Base-by-base conservation (phyloP, 1,140 invertebrate species). In the Chymomyza costata region DNA sequence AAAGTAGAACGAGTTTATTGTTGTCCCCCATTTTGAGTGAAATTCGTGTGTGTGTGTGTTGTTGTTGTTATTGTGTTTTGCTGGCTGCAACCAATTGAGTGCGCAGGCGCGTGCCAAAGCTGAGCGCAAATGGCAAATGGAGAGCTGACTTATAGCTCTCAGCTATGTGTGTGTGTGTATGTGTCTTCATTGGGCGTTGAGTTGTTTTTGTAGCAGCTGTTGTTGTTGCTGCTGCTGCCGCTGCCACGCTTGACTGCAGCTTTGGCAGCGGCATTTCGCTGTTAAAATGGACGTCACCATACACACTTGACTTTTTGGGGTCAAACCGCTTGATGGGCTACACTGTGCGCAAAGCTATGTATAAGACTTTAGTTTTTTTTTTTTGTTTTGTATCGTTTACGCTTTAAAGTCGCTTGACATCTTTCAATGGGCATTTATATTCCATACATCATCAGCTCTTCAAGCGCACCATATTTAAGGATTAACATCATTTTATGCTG, bases 401-500 rank as follows among this genome's bases (percentile, higher is more conserved):
- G 45, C 56, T 15, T 76, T 78, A 76, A 76, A 76, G 71, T 66
- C 71, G 66, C 71, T 76, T 66, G 62, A 66, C 71, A 78, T 78
- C n/a, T n/a, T 44, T 78, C 71, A 78, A 78, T 78, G 71, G 71
- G 71, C 63, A 78, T 80, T 80, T 78, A 8, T 54, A 66, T 73
- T 78, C 21, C 21, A 25, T 25, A 3, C 55, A 58, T 49, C 65
- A 44, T 63, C 62, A 60, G 59, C 25, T 38, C 10, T 41, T 63
- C 47, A 51, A 62, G 61, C 49, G 57, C 71, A 59, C 67, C 73
- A 71, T 76, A 76, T 76, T 76, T 78, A 76, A 76, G 71, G 71
- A 76, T 76, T 76, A 76, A 78, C 71, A 76, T 76, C 71, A 76
- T 70, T 76, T 76, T 71, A 67, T 76, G 62, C 66, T 76, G 71